Base-by-base conservation (phyloP, 1,140 invertebrate genomes). In the Drosophila lowei region DNA sequence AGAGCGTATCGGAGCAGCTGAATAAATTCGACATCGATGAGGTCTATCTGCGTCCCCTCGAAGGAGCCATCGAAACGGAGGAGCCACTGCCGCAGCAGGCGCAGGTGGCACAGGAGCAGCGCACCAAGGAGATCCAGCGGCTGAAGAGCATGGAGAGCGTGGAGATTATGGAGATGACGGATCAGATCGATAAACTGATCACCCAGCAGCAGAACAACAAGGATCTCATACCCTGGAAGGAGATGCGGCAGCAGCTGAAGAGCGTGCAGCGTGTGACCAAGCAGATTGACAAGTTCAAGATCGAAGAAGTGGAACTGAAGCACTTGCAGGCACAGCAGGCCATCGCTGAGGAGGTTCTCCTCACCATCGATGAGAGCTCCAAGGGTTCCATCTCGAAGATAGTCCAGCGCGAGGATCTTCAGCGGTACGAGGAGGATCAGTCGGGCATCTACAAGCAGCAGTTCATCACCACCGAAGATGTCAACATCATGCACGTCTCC, bases 91-190 rank as follows among this genome's bases (percentile, higher is more conserved):
- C 86, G 23, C 79, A 88, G 49, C 88, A 91, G 42, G 85, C 85
- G 0, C 76, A 77, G 16, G 67, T 83, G 9, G 79, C 88, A 21
- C 77, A 90, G 28, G 68, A 76, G 0, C 60, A 90, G 53, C 81
- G 85, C 18, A 78, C 62, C 46, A 73, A 79, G 34, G 89, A 91
- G 54, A 90, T 91, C 8, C 86, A 90, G 56, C 73, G 88, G 0
- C 59, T 91, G 0, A 89, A 92, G 84, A 85, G 91, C 52, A 77
- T 91, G 66, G 92, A 93, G 70, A 90, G 91, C 38, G 77, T 88
- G n/a, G 77, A 92, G 38, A 91, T 92, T 5, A 80, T 90, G 67
- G 85, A 90, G 38, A 86, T 91, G 77, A 91, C 90, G 1, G 79
- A 90, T 50, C 90, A 91, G 53, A 91, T 91, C 30, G 90, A 91